These are phyloP conservation scores for Nomada fabriciana DNA, from an alignment of 2,888 invertebrate genomes.

Conservation along the genomic window DNA sequence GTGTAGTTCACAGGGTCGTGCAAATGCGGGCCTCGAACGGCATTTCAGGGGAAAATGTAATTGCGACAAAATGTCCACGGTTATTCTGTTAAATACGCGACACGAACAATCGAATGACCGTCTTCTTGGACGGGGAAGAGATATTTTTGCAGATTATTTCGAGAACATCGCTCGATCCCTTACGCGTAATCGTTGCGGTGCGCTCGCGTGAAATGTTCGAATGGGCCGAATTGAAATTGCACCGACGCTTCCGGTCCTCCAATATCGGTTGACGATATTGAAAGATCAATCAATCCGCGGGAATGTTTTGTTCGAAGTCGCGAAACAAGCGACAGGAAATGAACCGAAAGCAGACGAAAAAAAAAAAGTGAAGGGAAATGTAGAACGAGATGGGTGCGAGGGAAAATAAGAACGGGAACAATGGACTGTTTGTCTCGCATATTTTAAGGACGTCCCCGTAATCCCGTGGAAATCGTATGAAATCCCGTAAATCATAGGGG, in stretches of 20 bases:
- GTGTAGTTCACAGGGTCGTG: constrained; percentile 16
- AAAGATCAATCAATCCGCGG: constrained; percentile 5
- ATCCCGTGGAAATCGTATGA: background rate
- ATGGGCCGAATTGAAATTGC: constrained; percentile 13
- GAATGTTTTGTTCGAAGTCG: background rate
- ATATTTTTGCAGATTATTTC: background rate
- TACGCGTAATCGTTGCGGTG: background rate
- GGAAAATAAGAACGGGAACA: background rate
- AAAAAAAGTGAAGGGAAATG: background rate
- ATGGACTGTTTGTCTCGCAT: background rate
- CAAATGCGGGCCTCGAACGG: too few relatives aligned
- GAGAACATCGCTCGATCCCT: background rate
- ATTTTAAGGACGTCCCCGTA: background rate
- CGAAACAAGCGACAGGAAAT: too few relatives aligned
- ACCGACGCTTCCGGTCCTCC: constrained; percentile 7
- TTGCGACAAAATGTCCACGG: too few relatives aligned
- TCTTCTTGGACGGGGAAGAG: background rate
- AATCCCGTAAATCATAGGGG: constrained; percentile 16
- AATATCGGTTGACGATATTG: background rate
- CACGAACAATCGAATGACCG: too few relatives aligned
- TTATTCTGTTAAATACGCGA: too few relatives aligned
- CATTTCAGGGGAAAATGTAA: background rate
- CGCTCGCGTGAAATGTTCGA: constrained; percentile 13
- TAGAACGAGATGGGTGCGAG: background rate
- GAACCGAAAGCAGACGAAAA: background rate